phyloP scores from a whole-genome alignment of 2,797 vertebrate species.

The Rhodeus uyekii region DNA sequence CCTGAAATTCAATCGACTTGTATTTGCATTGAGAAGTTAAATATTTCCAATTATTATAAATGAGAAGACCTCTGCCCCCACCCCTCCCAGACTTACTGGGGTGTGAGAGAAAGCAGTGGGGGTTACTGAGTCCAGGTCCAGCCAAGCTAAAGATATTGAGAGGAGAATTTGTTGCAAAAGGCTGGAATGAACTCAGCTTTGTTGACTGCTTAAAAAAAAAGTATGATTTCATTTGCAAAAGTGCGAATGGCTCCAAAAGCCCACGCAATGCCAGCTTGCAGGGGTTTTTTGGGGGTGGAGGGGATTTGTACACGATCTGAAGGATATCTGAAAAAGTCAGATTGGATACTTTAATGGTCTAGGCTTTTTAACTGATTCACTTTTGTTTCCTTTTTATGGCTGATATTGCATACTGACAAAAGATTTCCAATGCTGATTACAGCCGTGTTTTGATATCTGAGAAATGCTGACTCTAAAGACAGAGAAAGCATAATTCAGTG shows the following conservation, averaged over 20 bases:
- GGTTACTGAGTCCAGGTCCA: too few species aligned
- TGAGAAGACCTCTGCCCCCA: too few species aligned
- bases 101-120: too few species aligned
- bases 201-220: too few species aligned
- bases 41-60: too few species aligned
- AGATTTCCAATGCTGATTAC: constrained; percentile 74
- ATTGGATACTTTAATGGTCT: constrained; percentile 71
- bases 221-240: neutral
- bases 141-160: too few species aligned
- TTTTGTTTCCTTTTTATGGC: constrained; percentile 62
- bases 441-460: constrained; percentile 45
- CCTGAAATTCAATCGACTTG: too few species aligned
- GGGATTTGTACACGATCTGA: constrained; percentile 72
- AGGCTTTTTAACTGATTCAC: constrained; percentile 65
- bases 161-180: too few species aligned
- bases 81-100: too few species aligned
- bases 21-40: too few species aligned
- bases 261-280: constrained; percentile 56
- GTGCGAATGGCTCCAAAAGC: neutral
- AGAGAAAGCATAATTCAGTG: neutral
- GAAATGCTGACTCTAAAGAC: constrained; percentile 17
- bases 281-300: too few species aligned
- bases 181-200: too few species aligned
- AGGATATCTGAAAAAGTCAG: constrained; percentile 66
- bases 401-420: constrained; percentile 72